Evolutionary conservation across 2,113 vertebrate species (phyloP).

Genomic region (Macquaria australasica): DNA sequence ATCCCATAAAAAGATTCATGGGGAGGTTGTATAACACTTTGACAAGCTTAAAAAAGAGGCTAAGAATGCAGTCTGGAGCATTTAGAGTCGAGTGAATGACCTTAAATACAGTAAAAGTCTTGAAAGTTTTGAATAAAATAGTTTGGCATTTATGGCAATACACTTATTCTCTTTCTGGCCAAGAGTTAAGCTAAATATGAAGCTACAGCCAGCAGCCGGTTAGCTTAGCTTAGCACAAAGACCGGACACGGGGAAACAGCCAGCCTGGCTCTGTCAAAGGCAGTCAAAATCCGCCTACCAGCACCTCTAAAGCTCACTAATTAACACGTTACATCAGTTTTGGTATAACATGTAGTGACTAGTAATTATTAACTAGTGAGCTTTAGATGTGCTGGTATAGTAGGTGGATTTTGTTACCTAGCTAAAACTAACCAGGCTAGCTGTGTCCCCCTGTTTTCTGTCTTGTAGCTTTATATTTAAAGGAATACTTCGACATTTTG

Average conservation of each 20-base stretch:
- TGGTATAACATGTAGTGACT: too few relatives aligned
- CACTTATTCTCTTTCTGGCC: not conserved
- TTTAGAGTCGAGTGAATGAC: not conserved
- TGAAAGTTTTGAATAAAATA: not conserved
- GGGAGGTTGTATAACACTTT: not conserved
- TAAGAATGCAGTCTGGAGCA: not conserved
- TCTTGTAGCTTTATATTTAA: too few relatives aligned
- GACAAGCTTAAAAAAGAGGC: not conserved
- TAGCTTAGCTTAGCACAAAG: not conserved
- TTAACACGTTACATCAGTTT: not conserved
- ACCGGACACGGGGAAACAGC: not conserved
- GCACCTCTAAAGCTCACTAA: not conserved
- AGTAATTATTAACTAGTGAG: too few relatives aligned
- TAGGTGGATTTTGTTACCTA: too few relatives aligned
- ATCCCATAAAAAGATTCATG: slow-evolving; percentile 22
- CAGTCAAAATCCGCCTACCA: not conserved
- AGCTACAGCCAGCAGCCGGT: not conserved
- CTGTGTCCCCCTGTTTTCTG: too few relatives aligned
- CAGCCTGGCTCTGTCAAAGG: not conserved
- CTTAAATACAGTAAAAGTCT: not conserved
- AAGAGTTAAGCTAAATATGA: not conserved
- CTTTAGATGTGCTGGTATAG: too few relatives aligned
- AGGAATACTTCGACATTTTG: too few relatives aligned
- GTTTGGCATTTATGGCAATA: not conserved
- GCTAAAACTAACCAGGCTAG: too few relatives aligned